Evolutionary conservation across 1,140 invertebrate species (phyloP).

Genomic region (Rhyacophila brunnea): DNA sequence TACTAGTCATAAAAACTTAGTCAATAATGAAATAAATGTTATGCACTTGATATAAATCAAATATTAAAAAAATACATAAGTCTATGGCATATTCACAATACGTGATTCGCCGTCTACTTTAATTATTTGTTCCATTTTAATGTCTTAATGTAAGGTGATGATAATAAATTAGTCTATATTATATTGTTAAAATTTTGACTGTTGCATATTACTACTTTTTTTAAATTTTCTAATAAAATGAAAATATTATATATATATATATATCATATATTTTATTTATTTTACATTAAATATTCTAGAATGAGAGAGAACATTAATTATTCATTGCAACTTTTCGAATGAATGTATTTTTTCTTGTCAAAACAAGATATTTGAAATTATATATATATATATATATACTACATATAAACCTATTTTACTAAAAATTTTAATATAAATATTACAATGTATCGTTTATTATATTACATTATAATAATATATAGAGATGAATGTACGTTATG

Average conservation of each 20-base stretch:
- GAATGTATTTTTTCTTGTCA: too few relatives aligned
- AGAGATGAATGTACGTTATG: not conserved
- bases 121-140: constrained; percentile 1
- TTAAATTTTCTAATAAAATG: constrained; percentile 30
- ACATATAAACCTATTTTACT: too few relatives aligned
- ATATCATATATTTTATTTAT: constrained; percentile 1
- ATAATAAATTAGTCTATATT: constrained; percentile 27
- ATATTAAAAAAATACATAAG: not conserved
- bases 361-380: too few relatives aligned
- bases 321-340: too few relatives aligned
- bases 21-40: not conserved
- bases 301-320: not conserved
- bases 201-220: constrained; percentile 30
- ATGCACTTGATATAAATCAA: not conserved
- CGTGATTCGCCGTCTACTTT: not conserved
- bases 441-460: not conserved
- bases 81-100: not conserved
- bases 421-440: too few relatives aligned
- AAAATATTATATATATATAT: constrained; percentile 17
- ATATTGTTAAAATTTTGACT: constrained; percentile 29
- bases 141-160: constrained; percentile 24
- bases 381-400: too few relatives aligned
- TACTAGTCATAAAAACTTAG: not conserved
- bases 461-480: not conserved
- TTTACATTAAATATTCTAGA: not conserved